phyloP scores from a whole-genome alignment of 2,888 invertebrate species.

The Stratiomys singularior region DNA sequence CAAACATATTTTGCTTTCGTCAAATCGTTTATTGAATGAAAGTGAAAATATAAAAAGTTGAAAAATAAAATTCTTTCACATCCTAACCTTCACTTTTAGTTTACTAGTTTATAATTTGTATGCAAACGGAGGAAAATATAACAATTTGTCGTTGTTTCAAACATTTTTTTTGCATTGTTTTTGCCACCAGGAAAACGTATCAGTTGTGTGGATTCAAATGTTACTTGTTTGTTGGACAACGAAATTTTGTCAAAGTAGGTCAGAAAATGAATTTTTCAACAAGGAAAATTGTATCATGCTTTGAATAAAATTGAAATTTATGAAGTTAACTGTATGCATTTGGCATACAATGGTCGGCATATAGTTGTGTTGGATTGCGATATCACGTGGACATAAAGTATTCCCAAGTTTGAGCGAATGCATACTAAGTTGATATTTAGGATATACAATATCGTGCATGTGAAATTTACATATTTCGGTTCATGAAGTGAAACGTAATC shows the following conservation, averaged over 20 bases:
- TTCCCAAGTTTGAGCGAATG: background rate
- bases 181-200: background rate
- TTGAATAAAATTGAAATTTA: constrained; percentile 31
- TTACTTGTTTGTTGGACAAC: background rate
- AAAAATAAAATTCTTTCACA: background rate
- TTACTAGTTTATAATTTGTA: background rate
- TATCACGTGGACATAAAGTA: background rate
- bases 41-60: background rate
- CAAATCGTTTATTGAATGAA: background rate
- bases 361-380: background rate
- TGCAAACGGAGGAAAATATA: background rate
- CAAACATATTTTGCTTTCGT: background rate
- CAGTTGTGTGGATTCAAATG: background rate
- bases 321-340: background rate
- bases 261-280: constrained; percentile 39
- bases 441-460: no score
- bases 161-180: background rate
- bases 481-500: no score
- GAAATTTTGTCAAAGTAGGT: constrained; percentile 6
- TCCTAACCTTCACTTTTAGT: constrained; percentile 3
- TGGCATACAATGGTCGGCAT: constrained; percentile 8
- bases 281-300: constrained; percentile 7
- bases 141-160: background rate
- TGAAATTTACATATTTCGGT: no score
- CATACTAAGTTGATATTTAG: background rate